Conservation (phyloP, 2,113 vertebrate genomes). For the Romanogobio albipinnatus region DNA sequence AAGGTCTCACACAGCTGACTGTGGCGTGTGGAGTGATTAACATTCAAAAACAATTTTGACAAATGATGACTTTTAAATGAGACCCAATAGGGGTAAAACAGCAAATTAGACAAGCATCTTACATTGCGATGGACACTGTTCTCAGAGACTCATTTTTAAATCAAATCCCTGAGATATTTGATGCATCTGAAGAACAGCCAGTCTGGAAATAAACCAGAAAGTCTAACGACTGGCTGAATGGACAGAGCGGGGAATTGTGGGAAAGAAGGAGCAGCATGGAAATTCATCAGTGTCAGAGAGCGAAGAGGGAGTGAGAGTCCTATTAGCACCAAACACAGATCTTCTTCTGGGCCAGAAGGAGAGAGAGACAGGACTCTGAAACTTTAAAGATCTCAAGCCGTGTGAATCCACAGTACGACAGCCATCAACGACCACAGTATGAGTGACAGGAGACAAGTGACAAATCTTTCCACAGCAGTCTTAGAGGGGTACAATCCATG, state of each 20-base stretch:
- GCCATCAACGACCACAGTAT: not conserved
- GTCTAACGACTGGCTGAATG: constrained; percentile 51
- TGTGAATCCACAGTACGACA: not conserved
- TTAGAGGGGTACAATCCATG: not conserved
- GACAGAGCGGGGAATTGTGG: not conserved
- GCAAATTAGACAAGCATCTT: constrained; percentile 10
- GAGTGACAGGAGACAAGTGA: not conserved
- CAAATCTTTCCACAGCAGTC: not conserved
- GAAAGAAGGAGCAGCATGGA: constrained; percentile 34
- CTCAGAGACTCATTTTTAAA: not conserved
- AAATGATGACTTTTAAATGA: constrained; percentile 25
- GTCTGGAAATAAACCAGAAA: constrained; percentile 53
- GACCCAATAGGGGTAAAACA: not conserved
- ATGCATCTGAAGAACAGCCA: not conserved
- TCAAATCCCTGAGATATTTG: constrained; percentile 2
- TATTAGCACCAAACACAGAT: not conserved
- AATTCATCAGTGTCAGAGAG: constrained; percentile 66
- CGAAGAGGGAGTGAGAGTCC: constrained; percentile 1
- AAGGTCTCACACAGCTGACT: constrained; percentile 13
- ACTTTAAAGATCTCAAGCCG: not conserved
- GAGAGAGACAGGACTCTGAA: not conserved
- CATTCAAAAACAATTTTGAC: constrained; percentile 35
- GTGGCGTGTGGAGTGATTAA: constrained; percentile 7
- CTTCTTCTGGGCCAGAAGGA: constrained; percentile 3
- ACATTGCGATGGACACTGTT: not conserved